phyloP scores from a whole-genome alignment of 2,888 invertebrate species.

The Sepiola atlantica region DNA sequence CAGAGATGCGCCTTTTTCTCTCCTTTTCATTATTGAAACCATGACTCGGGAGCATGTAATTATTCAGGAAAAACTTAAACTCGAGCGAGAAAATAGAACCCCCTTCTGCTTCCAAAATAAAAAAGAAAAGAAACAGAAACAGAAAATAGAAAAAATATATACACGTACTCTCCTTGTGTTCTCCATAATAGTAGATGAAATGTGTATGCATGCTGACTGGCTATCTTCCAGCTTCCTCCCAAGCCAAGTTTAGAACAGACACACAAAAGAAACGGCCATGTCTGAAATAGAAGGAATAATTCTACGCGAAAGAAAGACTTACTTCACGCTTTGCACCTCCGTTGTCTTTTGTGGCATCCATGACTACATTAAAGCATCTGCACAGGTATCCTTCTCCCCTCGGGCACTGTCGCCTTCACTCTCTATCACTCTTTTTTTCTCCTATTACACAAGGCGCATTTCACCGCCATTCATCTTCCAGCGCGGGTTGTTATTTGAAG shows the following conservation, averaged over 20 bases:
- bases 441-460: not conserved
- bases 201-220: not conserved
- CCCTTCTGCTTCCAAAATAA: not conserved
- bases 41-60: not conserved
- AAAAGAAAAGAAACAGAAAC: not conserved
- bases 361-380: not conserved
- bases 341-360: not conserved
- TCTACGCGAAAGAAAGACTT: not conserved
- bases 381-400: not conserved
- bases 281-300: not conserved
- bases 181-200: not conserved
- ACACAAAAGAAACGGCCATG: not conserved
- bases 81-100: not conserved
- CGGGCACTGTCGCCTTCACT: not conserved
- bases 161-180: not conserved
- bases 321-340: not conserved
- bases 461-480: not conserved
- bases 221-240: not conserved
- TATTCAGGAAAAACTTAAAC: constrained; percentile 32
- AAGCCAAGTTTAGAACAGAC: not conserved
- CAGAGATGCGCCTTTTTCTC: not conserved
- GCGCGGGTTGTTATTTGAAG: not conserved
- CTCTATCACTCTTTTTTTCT: not conserved
- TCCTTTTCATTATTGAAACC: not conserved
- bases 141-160: not conserved